phyloP scores from a whole-genome alignment of 2,797 vertebrate species.

The Ficedula albicollis region DNA sequence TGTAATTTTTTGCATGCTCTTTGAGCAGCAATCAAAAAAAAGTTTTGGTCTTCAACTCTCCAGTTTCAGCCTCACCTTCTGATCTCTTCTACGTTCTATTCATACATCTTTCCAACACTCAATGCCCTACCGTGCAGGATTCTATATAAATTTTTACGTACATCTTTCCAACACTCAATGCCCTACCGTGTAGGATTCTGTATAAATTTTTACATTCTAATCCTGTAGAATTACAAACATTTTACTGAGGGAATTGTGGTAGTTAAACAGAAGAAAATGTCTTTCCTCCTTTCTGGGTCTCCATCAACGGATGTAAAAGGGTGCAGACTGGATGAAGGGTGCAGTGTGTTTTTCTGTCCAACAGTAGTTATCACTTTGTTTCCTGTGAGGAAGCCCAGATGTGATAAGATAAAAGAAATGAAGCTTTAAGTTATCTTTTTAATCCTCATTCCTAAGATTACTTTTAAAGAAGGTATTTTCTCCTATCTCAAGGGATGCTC shows the following conservation, averaged over 20 bases:
- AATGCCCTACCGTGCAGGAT: neutral
- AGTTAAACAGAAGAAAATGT: neutral
- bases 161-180: neutral
- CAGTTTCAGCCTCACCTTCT: neutral
- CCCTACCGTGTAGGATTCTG: neutral
- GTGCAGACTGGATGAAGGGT: conserved; percentile 45
- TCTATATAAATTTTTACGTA: neutral
- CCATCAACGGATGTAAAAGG: neutral
- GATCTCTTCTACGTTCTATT: neutral
- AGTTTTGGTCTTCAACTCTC: fast-evolving
- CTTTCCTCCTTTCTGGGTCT: neutral
- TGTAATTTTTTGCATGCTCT: neutral
- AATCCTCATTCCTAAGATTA: conserved; percentile 77
- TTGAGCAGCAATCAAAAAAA: neutral
- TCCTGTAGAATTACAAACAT: neutral
- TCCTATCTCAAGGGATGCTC: conserved; percentile 69
- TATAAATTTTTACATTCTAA: neutral
- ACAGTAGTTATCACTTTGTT: conserved; percentile 54
- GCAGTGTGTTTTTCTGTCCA: conserved; percentile 44
- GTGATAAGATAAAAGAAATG: conserved; percentile 78
- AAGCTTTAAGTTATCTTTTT: conserved; percentile 76
- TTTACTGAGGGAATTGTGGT: neutral
- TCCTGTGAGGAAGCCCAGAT: conserved; percentile 67
- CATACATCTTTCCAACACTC: neutral
- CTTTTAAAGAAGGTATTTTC: conserved; percentile 71